Percentiles rank a stretch among this genome's conserved stretches.
Conservation (phyloP, 2,888 invertebrate species). For the Morpho deidamia region DNA sequence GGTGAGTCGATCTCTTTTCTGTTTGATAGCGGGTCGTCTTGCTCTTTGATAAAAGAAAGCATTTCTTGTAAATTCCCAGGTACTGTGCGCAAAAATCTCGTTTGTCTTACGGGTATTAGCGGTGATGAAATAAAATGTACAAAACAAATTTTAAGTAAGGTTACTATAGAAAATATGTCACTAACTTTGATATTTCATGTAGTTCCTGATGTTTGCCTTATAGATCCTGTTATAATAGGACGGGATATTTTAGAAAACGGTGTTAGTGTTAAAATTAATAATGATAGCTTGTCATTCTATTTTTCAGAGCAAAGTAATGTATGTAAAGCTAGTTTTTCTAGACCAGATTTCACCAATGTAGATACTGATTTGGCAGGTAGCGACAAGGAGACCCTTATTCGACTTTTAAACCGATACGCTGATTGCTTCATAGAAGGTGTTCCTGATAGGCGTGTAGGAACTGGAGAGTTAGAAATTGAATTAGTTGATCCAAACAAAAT, state of each 20-base stretch:
- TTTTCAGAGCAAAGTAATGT: neutral
- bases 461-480: slow-evolving; percentile 14
- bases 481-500: slow-evolving; percentile 12
- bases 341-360: neutral
- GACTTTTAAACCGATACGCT: neutral
- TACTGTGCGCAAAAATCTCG: slow-evolving; percentile 19
- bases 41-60: slow-evolving; percentile 25
- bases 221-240: slow-evolving; percentile 14
- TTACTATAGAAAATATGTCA: slow-evolving; percentile 1
- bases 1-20: slow-evolving; percentile 24
- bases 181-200: slow-evolving; percentile 13
- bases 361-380: neutral
- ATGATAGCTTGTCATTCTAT: slow-evolving; percentile 5
- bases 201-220: slow-evolving; percentile 9
- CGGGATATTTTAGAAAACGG: slow-evolving; percentile 19
- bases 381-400: neutral
- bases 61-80: slow-evolving; percentile 11
- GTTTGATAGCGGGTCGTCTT: slow-evolving; percentile 28
- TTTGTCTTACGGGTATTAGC: slow-evolving; percentile 27
- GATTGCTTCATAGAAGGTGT: slow-evolving; percentile 19
- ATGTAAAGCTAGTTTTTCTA: neutral
- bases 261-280: slow-evolving; percentile 13
- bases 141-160: slow-evolving; percentile 1
- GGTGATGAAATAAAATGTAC: slow-evolving; percentile 19
- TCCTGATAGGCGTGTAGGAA: slow-evolving; percentile 21